A percentile compares a stretch with the other conserved stretches of the same genome.
These are phyloP conservation scores for Poeciliopsis retropinna DNA, from an alignment of 2,113 vertebrate species.

Conservation along the genomic window DNA sequence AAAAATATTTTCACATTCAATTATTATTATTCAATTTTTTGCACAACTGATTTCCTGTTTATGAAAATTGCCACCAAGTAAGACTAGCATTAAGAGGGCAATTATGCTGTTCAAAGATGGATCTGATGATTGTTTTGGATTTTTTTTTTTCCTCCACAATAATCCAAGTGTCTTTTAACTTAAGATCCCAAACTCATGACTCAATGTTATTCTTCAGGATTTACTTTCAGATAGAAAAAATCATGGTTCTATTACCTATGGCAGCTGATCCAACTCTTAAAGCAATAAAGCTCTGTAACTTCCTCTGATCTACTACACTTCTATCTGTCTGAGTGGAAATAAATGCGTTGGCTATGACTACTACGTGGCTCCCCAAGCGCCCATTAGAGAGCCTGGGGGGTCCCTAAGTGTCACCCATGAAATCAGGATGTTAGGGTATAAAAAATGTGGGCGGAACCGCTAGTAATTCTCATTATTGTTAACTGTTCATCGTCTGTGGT, in stretches of 20 bases:
- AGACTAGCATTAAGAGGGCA: too few relatives aligned
- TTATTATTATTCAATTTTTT: slow-evolving; percentile 23
- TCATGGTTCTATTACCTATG: background rate
- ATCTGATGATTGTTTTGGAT: too few relatives aligned
- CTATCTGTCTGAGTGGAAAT: slow-evolving; percentile 49
- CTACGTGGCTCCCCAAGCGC: slow-evolving; percentile 73
- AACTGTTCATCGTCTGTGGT: slow-evolving; percentile 75
- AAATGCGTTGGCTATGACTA: slow-evolving; percentile 68
- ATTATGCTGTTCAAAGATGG: too few relatives aligned
- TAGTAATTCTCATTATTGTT: slow-evolving; percentile 85
- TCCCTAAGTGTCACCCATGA: slow-evolving; percentile 87
- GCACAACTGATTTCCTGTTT: slow-evolving; percentile 23
- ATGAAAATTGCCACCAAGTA: slow-evolving; percentile 1
- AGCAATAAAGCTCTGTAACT: background rate
- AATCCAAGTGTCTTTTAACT: too few relatives aligned
- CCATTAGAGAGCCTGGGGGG: slow-evolving; percentile 80
- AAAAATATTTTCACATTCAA: slow-evolving; percentile 29
- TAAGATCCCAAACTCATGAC: background rate
- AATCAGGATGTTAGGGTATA: slow-evolving; percentile 87
- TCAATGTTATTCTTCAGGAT: background rate
- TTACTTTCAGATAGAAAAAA: background rate
- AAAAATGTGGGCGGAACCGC: slow-evolving; percentile 83
- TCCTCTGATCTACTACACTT: slow-evolving; percentile 43
- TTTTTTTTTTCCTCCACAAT: too few relatives aligned
- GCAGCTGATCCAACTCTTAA: background rate